Evolutionary conservation across 1,140 invertebrate species (phyloP).

Genomic region (Diorhabda sublineata): DNA sequence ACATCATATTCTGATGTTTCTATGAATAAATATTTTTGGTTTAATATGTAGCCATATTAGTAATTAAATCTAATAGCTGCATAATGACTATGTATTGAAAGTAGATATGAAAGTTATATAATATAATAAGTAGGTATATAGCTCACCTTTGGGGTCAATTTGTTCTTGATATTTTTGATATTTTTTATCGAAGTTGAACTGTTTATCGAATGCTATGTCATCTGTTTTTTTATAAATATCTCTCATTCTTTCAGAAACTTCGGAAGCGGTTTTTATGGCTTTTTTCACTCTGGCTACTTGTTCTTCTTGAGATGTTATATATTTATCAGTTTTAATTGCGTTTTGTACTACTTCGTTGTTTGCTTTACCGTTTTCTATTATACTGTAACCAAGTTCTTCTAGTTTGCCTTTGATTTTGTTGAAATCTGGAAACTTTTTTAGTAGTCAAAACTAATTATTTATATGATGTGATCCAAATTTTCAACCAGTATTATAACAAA

Average conservation of each 20-base stretch:
- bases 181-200: conserved; percentile 48
- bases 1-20: no score
- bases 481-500: no score
- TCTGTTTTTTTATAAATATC: conserved; percentile 52
- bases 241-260: conserved; percentile 50
- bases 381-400: conserved; percentile 30
- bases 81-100: background rate
- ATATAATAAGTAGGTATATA: background rate
- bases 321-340: conserved; percentile 28
- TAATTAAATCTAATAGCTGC: background rate
- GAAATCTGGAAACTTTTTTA: conserved; percentile 27
- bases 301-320: conserved; percentile 22
- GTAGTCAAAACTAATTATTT: background rate
- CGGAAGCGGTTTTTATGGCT: conserved; percentile 48
- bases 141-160: conserved; percentile 39
- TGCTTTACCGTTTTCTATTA: conserved; percentile 31
- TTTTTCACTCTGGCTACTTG: conserved; percentile 38
- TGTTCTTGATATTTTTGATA: conserved; percentile 34
- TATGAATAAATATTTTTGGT: background rate
- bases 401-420: conserved; percentile 29
- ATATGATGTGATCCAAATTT: no score
- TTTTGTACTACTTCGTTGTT: conserved; percentile 34
- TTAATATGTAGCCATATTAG: background rate
- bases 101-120: no score
- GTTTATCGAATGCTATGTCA: conserved; percentile 48